Percentiles rank a stretch among this genome's conserved stretches.
These are phyloP conservation scores for Nyctalus aviator DNA, from an alignment of 2,797 vertebrate species.

Conservation along the genomic window DNA sequence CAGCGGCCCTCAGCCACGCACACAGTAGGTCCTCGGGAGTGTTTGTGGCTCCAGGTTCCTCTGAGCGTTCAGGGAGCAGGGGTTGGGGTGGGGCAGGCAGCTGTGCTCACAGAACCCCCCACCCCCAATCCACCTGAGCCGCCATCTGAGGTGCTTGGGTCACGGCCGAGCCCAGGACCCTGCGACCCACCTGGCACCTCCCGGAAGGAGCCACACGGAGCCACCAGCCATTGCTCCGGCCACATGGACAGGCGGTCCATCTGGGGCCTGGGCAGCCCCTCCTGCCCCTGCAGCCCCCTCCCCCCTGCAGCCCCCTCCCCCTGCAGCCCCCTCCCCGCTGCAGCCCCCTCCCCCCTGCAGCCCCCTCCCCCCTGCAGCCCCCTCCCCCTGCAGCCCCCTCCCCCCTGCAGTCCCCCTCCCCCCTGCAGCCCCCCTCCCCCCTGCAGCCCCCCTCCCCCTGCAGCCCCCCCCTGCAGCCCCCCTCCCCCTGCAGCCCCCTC, in stretches of 20 bases:
- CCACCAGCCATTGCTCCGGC: background rate
- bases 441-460: background rate
- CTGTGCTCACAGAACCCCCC: background rate
- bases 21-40: background rate
- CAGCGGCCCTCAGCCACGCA: rapidly evolving
- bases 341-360: background rate
- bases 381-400: background rate
- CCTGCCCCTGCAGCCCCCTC: too few relatives aligned
- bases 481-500: background rate
- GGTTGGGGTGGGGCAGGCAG: background rate
- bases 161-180: rapidly evolving
- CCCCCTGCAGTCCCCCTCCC: background rate
- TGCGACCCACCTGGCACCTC: rapidly evolving
- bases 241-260: rapidly evolving
- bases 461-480: background rate
- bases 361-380: background rate
- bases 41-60: rapidly evolving
- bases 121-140: background rate
- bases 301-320: background rate
- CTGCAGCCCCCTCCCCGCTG: background rate
- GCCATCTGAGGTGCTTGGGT: background rate
- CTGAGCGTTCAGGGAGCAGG: background rate
- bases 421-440: background rate
- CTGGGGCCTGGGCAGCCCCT: background rate
- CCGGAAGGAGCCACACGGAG: rapidly evolving